Conservation (phyloP, 2,888 invertebrate species). For the Chrysodeixis includens region DNA sequence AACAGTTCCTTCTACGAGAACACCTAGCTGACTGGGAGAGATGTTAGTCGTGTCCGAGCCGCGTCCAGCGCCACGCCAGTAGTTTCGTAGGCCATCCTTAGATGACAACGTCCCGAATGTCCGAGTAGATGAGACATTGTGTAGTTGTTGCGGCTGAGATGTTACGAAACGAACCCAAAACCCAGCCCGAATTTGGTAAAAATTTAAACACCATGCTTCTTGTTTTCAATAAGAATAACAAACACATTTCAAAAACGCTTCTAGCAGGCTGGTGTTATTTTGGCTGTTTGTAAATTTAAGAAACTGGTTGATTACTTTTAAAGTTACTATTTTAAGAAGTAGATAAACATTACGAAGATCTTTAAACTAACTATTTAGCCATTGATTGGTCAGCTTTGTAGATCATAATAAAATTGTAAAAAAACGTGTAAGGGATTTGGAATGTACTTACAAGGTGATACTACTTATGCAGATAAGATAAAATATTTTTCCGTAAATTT, state of each 20-base stretch:
- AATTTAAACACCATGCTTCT: slow-evolving; percentile 13
- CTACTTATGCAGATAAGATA: slow-evolving; percentile 38
- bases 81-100: slow-evolving; percentile 50
- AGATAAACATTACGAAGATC: slow-evolving; percentile 18
- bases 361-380: slow-evolving; percentile 26
- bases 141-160: slow-evolving; percentile 41
- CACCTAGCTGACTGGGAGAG: slow-evolving; percentile 70
- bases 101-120: slow-evolving; percentile 41
- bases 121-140: slow-evolving; percentile 35
- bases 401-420: slow-evolving; percentile 23
- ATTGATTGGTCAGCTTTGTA: slow-evolving; percentile 32
- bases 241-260: slow-evolving; percentile 18
- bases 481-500: slow-evolving; percentile 9
- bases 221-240: slow-evolving; percentile 28
- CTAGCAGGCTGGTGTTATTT: slow-evolving; percentile 14
- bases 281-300: slow-evolving; percentile 1
- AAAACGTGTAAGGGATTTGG: slow-evolving; percentile 24
- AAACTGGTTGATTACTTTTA: slow-evolving; percentile 20
- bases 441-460: slow-evolving; percentile 34
- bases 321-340: slow-evolving; percentile 10
- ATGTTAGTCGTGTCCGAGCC: slow-evolving; percentile 42
- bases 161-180: slow-evolving; percentile 31
- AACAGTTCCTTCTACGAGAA: slow-evolving; percentile 91
- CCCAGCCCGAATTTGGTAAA: slow-evolving; percentile 29
- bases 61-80: slow-evolving; percentile 45